These are phyloP conservation scores for Horisme vitalbata DNA, from an alignment of 2,888 invertebrate genomes.

Conservation along the genomic window DNA sequence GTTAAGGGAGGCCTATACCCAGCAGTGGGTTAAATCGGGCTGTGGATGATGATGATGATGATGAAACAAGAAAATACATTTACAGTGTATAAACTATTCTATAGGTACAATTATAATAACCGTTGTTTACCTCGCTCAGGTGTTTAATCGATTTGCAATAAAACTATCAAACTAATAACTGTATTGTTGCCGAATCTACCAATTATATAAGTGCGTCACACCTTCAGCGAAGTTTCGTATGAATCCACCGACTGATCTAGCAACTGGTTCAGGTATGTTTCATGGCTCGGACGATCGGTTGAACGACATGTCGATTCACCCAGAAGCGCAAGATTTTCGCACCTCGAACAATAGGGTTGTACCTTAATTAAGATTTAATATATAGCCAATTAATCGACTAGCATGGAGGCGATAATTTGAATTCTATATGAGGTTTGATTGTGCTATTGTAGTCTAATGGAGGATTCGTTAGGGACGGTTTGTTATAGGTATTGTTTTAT, in stretches of 20 bases:
- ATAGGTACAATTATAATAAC: too few species aligned
- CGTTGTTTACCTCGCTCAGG: background rate
- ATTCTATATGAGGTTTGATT: conserved; percentile 35
- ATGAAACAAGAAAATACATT: too few species aligned
- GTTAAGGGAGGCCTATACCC: too few species aligned
- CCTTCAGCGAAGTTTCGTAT: background rate
- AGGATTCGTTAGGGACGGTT: conserved; percentile 14
- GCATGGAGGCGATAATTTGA: conserved; percentile 30
- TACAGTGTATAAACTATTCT: too few species aligned
- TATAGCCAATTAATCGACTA: conserved; percentile 75
- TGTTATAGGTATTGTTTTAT: conserved; percentile 6
- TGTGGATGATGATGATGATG: too few species aligned
- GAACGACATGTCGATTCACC: conserved; percentile 44
- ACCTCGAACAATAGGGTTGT: conserved; percentile 64
- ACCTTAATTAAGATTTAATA: conserved; percentile 81
- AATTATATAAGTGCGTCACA: background rate
- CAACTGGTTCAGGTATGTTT: background rate
- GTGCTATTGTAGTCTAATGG: conserved; percentile 30
- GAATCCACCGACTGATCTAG: conserved; percentile 5
- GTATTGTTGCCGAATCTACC: conserved; percentile 22
- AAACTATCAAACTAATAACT: conserved; percentile 44
- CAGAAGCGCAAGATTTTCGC: conserved; percentile 56
- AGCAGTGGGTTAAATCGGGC: too few species aligned
- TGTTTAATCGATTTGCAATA: conserved; percentile 35
- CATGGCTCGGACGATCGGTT: conserved; percentile 37